Evolutionary conservation across 2,113 vertebrate genomes (phyloP), one percentile per base, ranked within the genome.

Genomic region (Nothobranchius kuhntae): DNA sequence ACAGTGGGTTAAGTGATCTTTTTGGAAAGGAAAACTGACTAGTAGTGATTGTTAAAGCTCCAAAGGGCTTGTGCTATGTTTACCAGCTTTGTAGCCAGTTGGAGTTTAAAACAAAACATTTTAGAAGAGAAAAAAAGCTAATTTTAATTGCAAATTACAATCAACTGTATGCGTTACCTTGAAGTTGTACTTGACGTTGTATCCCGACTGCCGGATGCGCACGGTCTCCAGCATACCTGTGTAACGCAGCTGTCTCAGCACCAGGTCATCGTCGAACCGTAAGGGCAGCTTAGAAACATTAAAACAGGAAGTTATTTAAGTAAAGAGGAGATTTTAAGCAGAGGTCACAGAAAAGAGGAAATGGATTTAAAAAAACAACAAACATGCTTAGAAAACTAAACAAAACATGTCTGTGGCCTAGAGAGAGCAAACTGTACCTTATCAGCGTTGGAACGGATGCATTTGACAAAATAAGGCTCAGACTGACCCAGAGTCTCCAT

Each of bases 401-500:
- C 12, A 30, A 58, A 71, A 69, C 30, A 30, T 30, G 1, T 30
- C 30, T 30, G 53, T 66, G 58, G 61, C 44, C 14, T 6, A 11
- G 57, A 30, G 61, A 38, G 61, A 38, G 46, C 60, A 46, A 9
- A 45, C 53, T 60, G 71, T 92, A 99, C 97, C 97, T 99, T 99
- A 62, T 99, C 98, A 0, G 98, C 95, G 1, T 99, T 99, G 78
- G 96, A 99, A 56, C 98, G 95, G 87, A 99, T 99, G 79, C 98
- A 99, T 87, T 99, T 99, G 83, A 99, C 97, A 93, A 99, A 99
- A 90, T 98, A 98, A 0, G 98, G 98, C 88, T 99, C 96, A 75
- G 97, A 96, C 77, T 99, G 96, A 79, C 91, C 95, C 71, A 99
- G 94, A 26, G 98, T 99, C 89, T 99, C 98, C 98, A 99, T 98